Conservation (phyloP, 2,888 invertebrate species). For the Amblyjoppa proteus region DNA sequence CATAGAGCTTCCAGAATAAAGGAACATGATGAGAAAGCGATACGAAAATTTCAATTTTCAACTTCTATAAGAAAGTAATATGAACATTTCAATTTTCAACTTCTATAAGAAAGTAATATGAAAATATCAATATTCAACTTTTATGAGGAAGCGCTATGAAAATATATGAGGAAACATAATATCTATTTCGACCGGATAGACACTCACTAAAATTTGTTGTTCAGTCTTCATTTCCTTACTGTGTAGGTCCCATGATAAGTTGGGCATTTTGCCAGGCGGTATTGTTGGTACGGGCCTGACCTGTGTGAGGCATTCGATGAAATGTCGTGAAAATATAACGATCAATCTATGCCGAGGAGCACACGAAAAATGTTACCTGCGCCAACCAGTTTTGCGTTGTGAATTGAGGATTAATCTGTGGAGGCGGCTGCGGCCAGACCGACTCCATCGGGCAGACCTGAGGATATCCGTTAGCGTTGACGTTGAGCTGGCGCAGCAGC, state of each 20-base stretch:
- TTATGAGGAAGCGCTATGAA: neutral
- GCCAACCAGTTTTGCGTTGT: constrained; percentile 82
- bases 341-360: neutral
- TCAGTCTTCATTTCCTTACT: constrained; percentile 85
- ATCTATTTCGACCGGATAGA: constrained; percentile 12
- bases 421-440: constrained; percentile 83
- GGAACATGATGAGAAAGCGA: too few relatives aligned
- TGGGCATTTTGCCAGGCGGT: constrained; percentile 83
- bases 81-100: neutral
- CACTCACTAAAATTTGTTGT: constrained; percentile 85
- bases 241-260: constrained; percentile 83
- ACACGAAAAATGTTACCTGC: constrained; percentile 74
- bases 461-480: constrained; percentile 79
- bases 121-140: too few relatives aligned
- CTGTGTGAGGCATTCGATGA: constrained; percentile 65
- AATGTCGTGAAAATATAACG: neutral
- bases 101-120: neutral
- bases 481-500: constrained; percentile 85
- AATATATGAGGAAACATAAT: constrained; percentile 2
- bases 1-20: too few relatives aligned
- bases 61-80: too few relatives aligned
- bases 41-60: too few relatives aligned
- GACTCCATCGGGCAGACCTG: constrained; percentile 80
- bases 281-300: constrained; percentile 81
- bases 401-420: constrained; percentile 80